Evolutionary conservation across 2,797 vertebrate genomes (phyloP).

Genomic region (Hippoglossus hippoglossus): DNA sequence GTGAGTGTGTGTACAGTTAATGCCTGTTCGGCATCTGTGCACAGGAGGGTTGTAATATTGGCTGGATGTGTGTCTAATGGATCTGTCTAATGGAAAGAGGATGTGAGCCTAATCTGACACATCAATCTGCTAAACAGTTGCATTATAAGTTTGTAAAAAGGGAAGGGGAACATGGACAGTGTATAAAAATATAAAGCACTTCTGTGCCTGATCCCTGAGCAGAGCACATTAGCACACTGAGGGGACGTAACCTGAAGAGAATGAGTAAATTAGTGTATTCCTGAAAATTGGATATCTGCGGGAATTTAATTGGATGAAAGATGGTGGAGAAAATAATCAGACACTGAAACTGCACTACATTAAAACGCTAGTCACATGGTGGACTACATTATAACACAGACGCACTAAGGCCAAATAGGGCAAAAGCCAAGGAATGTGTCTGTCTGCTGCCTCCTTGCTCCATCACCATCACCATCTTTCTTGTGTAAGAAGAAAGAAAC

Average conservation of each 20-base stretch:
- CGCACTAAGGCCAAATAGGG: neutral
- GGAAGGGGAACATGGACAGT: neutral
- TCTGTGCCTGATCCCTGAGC: conserved; percentile 33
- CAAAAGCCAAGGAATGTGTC: conserved; percentile 15
- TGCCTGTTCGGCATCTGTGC: conserved; percentile 17
- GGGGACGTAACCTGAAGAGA: conserved; percentile 48
- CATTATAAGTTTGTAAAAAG: conserved; percentile 40
- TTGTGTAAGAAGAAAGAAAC: conserved; percentile 2
- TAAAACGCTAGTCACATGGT: conserved; percentile 19
- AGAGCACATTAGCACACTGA: conserved; percentile 34
- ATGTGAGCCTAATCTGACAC: conserved; percentile 52
- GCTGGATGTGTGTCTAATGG: conserved; percentile 60
- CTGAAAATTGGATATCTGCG: conserved; percentile 50
- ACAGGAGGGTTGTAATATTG: conserved; percentile 22
- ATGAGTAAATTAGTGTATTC: conserved; percentile 28
- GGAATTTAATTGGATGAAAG: conserved; percentile 50
- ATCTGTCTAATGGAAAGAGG: conserved; percentile 62
- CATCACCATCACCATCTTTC: conserved; percentile 32
- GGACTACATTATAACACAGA: conserved; percentile 6
- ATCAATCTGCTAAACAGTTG: conserved; percentile 36
- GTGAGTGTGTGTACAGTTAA: conserved; percentile 4
- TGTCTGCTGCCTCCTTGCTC: conserved; percentile 27
- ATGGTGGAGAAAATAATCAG: conserved; percentile 42
- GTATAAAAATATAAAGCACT: conserved; percentile 42
- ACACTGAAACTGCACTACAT: conserved; percentile 20